Evolutionary conservation across 2,888 invertebrate genomes (phyloP), one percentile per base, ranked within the genome.

Genomic region (Sialis lutaria): DNA sequence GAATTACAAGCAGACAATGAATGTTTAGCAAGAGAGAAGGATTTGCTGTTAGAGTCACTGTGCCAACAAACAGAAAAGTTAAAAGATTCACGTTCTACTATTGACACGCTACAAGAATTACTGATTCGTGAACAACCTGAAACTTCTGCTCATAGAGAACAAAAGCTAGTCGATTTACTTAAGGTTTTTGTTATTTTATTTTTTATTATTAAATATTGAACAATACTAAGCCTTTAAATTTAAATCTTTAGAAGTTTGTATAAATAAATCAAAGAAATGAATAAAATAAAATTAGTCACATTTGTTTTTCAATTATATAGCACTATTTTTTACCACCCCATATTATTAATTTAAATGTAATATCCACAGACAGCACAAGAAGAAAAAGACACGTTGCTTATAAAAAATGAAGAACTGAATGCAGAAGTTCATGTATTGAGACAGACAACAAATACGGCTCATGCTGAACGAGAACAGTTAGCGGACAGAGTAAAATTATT

Each of bases 1-100:
- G 90, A 91, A 60, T 74, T 91, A 4, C 89, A 89, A 61, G 76
- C 82, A 5, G 90, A 91, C 61, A 91, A 91, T 65, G 87, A 89
- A 56, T 75, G 86, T 48, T 71, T 93, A 33, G 76, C 80, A 6
- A 90, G 91, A 55, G 93, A 95, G 67, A 91, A 92, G 61, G 80
- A 82, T 55, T 82, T 92, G 42, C 74, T 93, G 54, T 73, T 92
- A 44, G 90, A 92, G 63, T 91, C 92, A 12, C 70, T 93, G 37
- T 91, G 90, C 60, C 75, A 89, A 12, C 93, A 93, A 67, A 91
- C 91, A 1, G 91, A 91, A 64, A 85, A 90, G 61, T 68, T 93
- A 1, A 90, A 91, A 61, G 90, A 91, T 57, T 82, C 86, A 32
- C 73, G 91, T 47, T 78, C 80, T 6, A 85, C 81, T 69, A 86